A percentile compares a stretch with the other conserved stretches of the same genome.
phyloP scores from a whole-genome alignment of 2,113 vertebrate species.

The Barbus barbus region DNA sequence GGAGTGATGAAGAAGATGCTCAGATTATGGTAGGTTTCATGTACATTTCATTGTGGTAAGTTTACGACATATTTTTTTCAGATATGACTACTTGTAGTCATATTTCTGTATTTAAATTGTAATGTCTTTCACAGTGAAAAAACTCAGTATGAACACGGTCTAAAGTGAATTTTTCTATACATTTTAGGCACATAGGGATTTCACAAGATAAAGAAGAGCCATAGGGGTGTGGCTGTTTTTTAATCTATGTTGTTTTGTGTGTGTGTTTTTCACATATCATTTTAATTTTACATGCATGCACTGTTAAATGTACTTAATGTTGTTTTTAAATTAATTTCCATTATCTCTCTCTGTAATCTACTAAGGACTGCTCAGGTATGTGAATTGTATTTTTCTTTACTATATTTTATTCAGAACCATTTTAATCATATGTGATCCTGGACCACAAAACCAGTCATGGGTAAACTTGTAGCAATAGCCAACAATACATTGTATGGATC shows the following conservation, averaged over 20 bases:
- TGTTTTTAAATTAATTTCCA: neutral
- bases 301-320: neutral
- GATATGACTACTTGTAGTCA: neutral
- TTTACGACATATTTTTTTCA: neutral
- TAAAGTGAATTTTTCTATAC: neutral
- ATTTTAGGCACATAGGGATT: neutral
- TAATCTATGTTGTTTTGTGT: neutral
- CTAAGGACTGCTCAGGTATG: conserved; percentile 13
- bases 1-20: neutral
- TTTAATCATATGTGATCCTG: too few relatives aligned
- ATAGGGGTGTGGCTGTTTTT: neutral
- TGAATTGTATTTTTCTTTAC: neutral
- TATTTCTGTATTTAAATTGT: neutral
- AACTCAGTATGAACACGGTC: too few relatives aligned
- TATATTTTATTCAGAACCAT: neutral
- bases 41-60: too few relatives aligned
- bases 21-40: neutral
- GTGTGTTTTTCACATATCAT: neutral
- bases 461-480: too few relatives aligned
- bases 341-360: conserved; percentile 3
- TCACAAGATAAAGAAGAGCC: neutral
- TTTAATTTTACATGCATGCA: neutral
- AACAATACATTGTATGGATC: too few relatives aligned
- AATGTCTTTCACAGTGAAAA: neutral
- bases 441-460: too few relatives aligned